A percentile compares a stretch with the other conserved stretches of the same genome.
phyloP scores from a whole-genome alignment of 2,888 invertebrate species.

The Zaprionus obscuricornis region DNA sequence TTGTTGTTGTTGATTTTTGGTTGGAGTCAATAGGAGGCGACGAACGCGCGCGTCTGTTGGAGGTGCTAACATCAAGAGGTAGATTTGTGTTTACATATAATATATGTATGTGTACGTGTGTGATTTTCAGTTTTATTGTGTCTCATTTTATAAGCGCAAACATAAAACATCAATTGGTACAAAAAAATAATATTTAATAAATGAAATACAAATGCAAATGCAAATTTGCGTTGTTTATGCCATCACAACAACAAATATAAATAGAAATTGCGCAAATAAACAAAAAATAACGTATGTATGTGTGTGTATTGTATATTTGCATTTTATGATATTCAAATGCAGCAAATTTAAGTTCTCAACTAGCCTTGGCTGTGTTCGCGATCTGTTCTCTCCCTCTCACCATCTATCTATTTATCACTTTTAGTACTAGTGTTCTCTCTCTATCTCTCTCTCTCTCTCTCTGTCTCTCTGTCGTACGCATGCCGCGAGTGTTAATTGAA shows the following conservation, averaged over 20 bases:
- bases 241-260: slow-evolving; percentile 48
- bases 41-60: slow-evolving; percentile 49
- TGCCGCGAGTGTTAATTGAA: slow-evolving; percentile 55
- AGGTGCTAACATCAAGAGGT: slow-evolving; percentile 61
- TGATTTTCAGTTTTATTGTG: slow-evolving; percentile 34
- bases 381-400: background rate
- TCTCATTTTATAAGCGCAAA: slow-evolving; percentile 6
- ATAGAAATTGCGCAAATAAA: slow-evolving; percentile 46
- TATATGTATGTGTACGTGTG: slow-evolving; percentile 13
- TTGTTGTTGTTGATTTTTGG: slow-evolving; percentile 31
- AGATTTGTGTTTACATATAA: slow-evolving; percentile 48
- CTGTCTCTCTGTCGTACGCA: slow-evolving; percentile 12
- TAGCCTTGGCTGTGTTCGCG: too few species aligned
- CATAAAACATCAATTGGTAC: slow-evolving; percentile 16
- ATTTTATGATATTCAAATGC: slow-evolving; percentile 41
- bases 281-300: slow-evolving; percentile 3
- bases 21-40: slow-evolving; percentile 19
- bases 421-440: too few species aligned
- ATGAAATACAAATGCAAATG: slow-evolving; percentile 6
- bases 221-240: slow-evolving; percentile 56
- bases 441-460: background rate
- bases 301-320: slow-evolving; percentile 6
- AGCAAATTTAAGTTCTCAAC: slow-evolving; percentile 37
- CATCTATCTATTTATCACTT: background rate
- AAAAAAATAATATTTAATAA: slow-evolving; percentile 53